Evolutionary conservation across 2,113 vertebrate species (phyloP).

Genomic region (Nerophis ophidion): DNA sequence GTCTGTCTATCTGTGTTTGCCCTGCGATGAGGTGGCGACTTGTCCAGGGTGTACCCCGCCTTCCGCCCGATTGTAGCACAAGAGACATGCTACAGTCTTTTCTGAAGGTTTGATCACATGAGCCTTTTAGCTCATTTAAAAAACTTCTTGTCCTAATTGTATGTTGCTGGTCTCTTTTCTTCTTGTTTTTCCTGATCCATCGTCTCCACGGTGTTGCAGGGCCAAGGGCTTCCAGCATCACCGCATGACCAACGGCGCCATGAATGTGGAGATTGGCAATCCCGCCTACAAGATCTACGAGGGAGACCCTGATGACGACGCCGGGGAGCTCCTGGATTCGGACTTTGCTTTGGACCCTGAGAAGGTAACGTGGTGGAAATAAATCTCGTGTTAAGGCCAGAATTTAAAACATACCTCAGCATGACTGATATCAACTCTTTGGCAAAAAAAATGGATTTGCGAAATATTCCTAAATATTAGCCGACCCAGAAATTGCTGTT

Average conservation of each 20-base stretch:
- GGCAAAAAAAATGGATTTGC: not conserved
- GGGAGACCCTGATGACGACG: constrained; percentile 88
- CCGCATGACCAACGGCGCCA: constrained; percentile 92
- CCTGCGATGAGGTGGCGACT: no score
- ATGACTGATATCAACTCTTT: no score
- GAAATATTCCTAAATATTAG: not conserved
- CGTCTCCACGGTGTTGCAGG: constrained; percentile 48
- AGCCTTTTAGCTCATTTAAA: constrained; percentile 54
- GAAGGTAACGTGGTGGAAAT: constrained; percentile 72
- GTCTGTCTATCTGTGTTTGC: no score
- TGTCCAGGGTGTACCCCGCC: no score
- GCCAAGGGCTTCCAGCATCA: constrained; percentile 98
- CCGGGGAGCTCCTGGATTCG: constrained; percentile 88
- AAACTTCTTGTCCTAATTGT: constrained; percentile 42
- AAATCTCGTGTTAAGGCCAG: not conserved
- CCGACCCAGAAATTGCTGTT: no score
- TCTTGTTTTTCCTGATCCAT: not conserved
- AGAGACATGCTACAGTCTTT: constrained; percentile 44
- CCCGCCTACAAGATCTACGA: constrained; percentile 98
- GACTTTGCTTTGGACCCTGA: constrained; percentile 94
- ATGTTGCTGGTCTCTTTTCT: constrained; percentile 24
- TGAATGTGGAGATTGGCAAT: constrained; percentile 97
- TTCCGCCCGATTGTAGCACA: no score
- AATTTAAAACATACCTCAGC: no score
- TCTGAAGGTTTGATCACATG: constrained; percentile 50